Percentiles rank a stretch among this genome's conserved stretches.
Evolutionary conservation across 2,797 vertebrate species (phyloP).

Genomic region (Hephaestus fuliginosus): DNA sequence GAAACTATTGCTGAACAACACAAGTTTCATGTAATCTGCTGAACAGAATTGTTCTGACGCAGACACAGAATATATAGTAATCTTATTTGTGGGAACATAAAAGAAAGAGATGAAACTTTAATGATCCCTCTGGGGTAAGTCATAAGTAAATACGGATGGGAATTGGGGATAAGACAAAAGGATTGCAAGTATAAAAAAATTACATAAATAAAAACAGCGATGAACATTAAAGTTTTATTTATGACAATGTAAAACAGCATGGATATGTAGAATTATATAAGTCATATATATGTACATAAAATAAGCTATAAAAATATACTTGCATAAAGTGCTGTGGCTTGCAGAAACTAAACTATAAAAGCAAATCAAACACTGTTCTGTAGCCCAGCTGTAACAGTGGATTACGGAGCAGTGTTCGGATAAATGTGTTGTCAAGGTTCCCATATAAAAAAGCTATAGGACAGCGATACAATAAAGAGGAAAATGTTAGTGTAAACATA

Average conservation of each 20-base stretch:
- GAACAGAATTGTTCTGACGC: background rate
- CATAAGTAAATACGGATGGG: background rate
- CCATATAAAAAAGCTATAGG: background rate
- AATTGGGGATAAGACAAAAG: background rate
- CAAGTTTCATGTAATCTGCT: background rate
- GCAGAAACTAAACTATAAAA: background rate
- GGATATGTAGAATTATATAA: background rate
- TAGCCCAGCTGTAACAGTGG: background rate
- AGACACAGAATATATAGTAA: background rate
- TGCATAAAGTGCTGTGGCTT: background rate
- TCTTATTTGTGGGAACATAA: background rate
- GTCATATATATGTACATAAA: background rate
- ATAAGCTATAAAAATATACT: background rate
- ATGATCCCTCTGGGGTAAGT: background rate
- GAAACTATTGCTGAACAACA: conserved; percentile 16
- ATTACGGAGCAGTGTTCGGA: background rate
- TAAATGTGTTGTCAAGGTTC: background rate
- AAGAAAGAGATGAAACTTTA: conserved; percentile 1
- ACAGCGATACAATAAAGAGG: background rate
- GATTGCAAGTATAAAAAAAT: conserved; percentile 1
- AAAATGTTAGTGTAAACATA: background rate
- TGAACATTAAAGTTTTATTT: conserved; percentile 3
- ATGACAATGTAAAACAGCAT: background rate
- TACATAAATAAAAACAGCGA: background rate
- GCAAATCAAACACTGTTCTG: background rate